These are phyloP conservation scores for Drosophila pseudotalamancana DNA, from an alignment of 2,888 invertebrate genomes.

Conservation along the genomic window DNA sequence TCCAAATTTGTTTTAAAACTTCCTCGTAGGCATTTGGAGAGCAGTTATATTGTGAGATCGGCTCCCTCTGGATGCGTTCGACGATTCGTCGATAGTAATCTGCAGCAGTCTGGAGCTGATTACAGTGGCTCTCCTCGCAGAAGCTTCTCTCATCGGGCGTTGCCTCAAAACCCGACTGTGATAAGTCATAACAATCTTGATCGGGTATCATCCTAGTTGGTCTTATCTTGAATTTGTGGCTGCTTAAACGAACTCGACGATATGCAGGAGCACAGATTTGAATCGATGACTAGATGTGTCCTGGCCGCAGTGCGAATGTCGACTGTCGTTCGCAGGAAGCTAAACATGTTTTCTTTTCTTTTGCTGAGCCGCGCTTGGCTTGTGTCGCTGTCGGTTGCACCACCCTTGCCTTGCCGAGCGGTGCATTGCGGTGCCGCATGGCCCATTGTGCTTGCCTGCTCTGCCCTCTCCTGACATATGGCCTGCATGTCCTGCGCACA, in stretches of 20 bases:
- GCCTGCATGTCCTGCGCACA: slow-evolving; percentile 67
- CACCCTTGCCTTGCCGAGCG: slow-evolving; percentile 37
- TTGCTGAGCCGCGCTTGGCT: slow-evolving; percentile 51
- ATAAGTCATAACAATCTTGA: slow-evolving; percentile 25
- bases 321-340: slow-evolving; percentile 60
- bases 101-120: slow-evolving; percentile 44
- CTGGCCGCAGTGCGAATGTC: slow-evolving; percentile 49
- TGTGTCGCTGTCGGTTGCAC: slow-evolving; percentile 40
- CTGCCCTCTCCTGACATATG: slow-evolving; percentile 60
- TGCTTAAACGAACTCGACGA: background rate
- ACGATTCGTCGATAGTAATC: slow-evolving; percentile 50
- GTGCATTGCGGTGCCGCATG: slow-evolving; percentile 11
- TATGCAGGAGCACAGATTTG: slow-evolving; percentile 41
- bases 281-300: slow-evolving; percentile 54
- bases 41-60: background rate
- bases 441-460: slow-evolving; percentile 32
- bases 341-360: slow-evolving; percentile 38
- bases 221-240: background rate
- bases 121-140: slow-evolving; percentile 56
- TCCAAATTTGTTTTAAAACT: slow-evolving; percentile 52
- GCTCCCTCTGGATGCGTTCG: slow-evolving; percentile 19
- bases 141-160: background rate
- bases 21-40: slow-evolving; percentile 4
- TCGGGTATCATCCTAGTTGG: slow-evolving; percentile 54
- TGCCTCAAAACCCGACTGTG: background rate